Percentiles rank a stretch among this genome's conserved stretches.
These are phyloP conservation scores for Saturnia japonica DNA, from an alignment of 2,888 invertebrate species.

Conservation along the genomic window DNA sequence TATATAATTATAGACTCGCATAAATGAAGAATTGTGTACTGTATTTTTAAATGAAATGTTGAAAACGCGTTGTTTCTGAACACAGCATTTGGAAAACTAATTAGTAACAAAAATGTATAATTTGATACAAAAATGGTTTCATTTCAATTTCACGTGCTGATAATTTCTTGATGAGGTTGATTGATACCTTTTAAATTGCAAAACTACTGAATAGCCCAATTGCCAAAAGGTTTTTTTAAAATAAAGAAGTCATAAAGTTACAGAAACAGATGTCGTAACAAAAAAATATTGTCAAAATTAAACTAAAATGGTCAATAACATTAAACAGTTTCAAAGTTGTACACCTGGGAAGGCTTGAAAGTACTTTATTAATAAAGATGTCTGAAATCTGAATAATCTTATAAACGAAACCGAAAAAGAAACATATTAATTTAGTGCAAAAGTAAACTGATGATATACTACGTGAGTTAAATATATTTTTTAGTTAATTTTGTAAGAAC, in stretches of 20 bases:
- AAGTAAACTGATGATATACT: not conserved
- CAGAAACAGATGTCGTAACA: not conserved
- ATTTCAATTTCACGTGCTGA: not conserved
- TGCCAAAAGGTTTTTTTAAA: too few relatives aligned
- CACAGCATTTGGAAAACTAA: constrained; percentile 24
- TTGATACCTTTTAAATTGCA: not conserved
- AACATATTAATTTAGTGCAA: not conserved
- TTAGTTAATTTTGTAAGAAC: not conserved
- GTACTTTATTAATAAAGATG: not conserved
- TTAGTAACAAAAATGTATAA: constrained; percentile 26
- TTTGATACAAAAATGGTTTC: constrained; percentile 4
- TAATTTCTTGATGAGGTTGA: not conserved
- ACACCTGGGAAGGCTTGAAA: too few relatives aligned
- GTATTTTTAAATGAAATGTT: not conserved
- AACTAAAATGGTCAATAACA: not conserved
- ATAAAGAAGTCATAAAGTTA: not conserved
- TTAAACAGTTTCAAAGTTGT: not conserved
- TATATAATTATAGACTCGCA: too few relatives aligned
- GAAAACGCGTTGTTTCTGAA: constrained; percentile 4
- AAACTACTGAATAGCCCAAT: not conserved
- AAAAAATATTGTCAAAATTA: not conserved
- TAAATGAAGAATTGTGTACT: too few relatives aligned
- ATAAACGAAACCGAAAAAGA: not conserved
- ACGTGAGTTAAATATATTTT: not conserved
- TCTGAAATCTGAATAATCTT: not conserved